Conservation (phyloP, 2,113 vertebrate species). For the Xiphophorus couchianus region DNA sequence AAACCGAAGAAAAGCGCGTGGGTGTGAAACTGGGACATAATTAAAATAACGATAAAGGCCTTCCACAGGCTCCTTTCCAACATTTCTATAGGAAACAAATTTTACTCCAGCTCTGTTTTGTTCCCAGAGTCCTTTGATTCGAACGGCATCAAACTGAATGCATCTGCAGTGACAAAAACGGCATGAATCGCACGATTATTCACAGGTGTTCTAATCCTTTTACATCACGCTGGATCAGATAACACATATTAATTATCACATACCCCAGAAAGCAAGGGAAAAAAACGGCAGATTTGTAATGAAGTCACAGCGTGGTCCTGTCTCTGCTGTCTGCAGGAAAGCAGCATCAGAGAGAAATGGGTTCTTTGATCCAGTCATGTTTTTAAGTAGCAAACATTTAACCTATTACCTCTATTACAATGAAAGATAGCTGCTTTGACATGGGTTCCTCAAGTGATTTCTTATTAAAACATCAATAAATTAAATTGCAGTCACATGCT, state of each 20-base stretch:
- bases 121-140: constrained; percentile 42
- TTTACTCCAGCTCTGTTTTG: constrained; percentile 36
- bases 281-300: constrained; percentile 41
- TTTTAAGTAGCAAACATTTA: constrained; percentile 34
- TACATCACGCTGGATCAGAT: constrained; percentile 53
- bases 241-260: constrained; percentile 62
- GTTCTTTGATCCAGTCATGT: constrained; percentile 35
- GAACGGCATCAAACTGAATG: constrained; percentile 47
- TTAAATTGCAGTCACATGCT: background rate
- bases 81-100: constrained; percentile 24
- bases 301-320: constrained; percentile 56
- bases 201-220: constrained; percentile 55
- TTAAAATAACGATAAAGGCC: constrained; percentile 54
- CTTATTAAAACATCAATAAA: background rate
- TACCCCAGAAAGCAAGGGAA: constrained; percentile 43
- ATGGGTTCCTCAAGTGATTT: too few relatives aligned
- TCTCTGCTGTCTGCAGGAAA: constrained; percentile 34
- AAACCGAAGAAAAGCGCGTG: constrained; percentile 37
- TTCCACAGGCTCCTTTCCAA: constrained; percentile 29
- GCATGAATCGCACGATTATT: constrained; percentile 41
- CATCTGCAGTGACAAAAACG: constrained; percentile 38
- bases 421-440: constrained; percentile 4
- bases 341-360: background rate
- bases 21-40: constrained; percentile 53
- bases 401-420: constrained; percentile 3